Evolutionary conservation across 1,140 invertebrate species (phyloP), one percentile per base, ranked within the genome.

Genomic region (Nomia melanderi): DNA sequence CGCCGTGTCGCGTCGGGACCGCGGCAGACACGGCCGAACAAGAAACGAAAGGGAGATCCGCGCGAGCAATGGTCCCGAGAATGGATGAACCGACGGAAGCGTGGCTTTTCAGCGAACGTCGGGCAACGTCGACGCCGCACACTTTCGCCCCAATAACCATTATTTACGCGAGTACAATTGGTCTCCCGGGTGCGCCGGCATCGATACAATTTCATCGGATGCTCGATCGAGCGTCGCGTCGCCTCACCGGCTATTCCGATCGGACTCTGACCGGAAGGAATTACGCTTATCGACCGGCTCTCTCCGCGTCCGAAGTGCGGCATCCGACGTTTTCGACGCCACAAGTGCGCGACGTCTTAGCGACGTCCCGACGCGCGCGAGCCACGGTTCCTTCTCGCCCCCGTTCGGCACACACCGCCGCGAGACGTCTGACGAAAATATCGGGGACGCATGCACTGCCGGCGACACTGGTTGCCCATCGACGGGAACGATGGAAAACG

Each of bases 401-500:
- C 20, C 62, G 33, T 23, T 66, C 36, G 62, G 36, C 12, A 33
- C 50, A 56, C 27, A 66, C 66, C 27, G 62, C 8, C 59, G 60
- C 41, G 39, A 5, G 66, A 71, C 74, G 66, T 71, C 54, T 63
- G 44, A 54, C 56, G 67, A 71, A 77, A 71, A 77, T 62, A 71
- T 62, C 66, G 54, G 31, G n/a, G n/a, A 14, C 20, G 47, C n/a
- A 3, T 59, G 65, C 29, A 57, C n/a, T 47, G 29, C 25, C 36
- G 25, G 23, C 20, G 29, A 23, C 44, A 31, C 47, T 53, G 65
- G 56, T 66, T 72, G 81, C 62, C 63, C 63, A 66, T 79, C 63
- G 59, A 76, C 47, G 69, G 59, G 62, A 83, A 63, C 78, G 73
- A 81, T 75, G 57, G 76, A 54, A 84, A 80, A 75, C 65, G 82